phyloP scores from a whole-genome alignment of 1,140 invertebrate genomes.

The Coptotermes formosanus region DNA sequence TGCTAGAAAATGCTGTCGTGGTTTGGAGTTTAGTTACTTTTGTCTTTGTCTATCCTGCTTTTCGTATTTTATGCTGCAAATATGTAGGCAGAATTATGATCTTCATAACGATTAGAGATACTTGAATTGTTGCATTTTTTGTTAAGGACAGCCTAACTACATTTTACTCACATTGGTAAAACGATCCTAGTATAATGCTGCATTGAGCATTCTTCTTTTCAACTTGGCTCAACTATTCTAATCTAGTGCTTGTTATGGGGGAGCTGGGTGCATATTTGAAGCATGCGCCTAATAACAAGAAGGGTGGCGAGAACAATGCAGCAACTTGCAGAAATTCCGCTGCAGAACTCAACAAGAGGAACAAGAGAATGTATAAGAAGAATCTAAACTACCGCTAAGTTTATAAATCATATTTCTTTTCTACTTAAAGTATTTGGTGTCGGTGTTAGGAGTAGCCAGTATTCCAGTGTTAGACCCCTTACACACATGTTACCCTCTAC shows the following conservation, averaged over 20 bases:
- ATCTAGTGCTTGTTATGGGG: not conserved
- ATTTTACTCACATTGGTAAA: not conserved
- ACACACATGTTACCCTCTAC: not conserved
- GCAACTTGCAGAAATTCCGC: not conserved
- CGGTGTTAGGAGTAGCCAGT: too few species aligned
- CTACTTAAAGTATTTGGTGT: not conserved
- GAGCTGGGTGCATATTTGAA: slow-evolving; percentile 1
- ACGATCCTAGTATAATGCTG: not conserved
- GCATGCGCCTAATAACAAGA: not conserved
- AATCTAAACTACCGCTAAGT: not conserved
- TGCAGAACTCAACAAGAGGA: not conserved
- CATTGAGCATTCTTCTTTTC: not conserved
- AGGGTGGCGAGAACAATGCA: slow-evolving; percentile 4
- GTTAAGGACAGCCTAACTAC: not conserved
- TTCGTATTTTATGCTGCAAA: too few species aligned
- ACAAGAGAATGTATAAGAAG: not conserved
- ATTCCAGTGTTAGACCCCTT: not conserved
- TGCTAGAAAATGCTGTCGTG: too few species aligned
- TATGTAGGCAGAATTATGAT: not conserved
- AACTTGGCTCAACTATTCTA: slow-evolving; percentile 5
- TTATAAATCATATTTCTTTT: not conserved
- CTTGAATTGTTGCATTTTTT: not conserved
- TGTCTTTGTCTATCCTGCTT: too few species aligned
- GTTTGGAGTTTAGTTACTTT: too few species aligned
- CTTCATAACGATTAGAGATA: not conserved